Conservation (phyloP, 2,888 invertebrate genomes). For the Tribolium freemani region DNA sequence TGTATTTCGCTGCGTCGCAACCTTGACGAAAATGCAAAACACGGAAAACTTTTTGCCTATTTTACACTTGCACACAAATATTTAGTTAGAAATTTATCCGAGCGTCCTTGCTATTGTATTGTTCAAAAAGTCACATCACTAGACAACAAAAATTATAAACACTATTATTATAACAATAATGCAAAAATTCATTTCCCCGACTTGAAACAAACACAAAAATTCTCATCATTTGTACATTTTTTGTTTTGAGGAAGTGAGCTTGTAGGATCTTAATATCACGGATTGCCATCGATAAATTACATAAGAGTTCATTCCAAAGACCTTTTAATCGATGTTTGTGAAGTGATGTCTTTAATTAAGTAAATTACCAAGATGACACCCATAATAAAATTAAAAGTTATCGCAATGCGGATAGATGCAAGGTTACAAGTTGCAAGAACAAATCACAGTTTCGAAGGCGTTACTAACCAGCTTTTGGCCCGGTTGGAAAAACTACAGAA, state of each 20-base stretch:
- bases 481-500: too few species aligned
- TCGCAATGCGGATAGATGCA: background rate
- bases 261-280: background rate
- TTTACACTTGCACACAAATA: background rate
- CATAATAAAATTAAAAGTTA: conserved; percentile 11
- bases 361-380: conserved; percentile 13
- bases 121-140: conserved; percentile 1
- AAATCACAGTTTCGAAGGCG: background rate
- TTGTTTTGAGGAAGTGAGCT: conserved; percentile 2
- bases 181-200: background rate
- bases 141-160: background rate
- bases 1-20: conserved; percentile 8
- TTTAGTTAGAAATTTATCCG: background rate
- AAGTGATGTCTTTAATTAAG: conserved; percentile 15
- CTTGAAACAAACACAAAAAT: background rate
- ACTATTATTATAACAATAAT: background rate
- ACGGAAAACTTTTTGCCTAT: background rate
- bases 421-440: background rate
- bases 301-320: conserved; percentile 24
- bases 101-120: conserved; percentile 9
- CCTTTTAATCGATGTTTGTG: conserved; percentile 25
- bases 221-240: background rate
- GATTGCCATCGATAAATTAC: conserved; percentile 17
- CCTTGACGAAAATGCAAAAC: conserved; percentile 20
- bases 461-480: background rate